Evolutionary conservation across 2,888 invertebrate genomes (phyloP).

Genomic region (Hipparchia sbordonii): DNA sequence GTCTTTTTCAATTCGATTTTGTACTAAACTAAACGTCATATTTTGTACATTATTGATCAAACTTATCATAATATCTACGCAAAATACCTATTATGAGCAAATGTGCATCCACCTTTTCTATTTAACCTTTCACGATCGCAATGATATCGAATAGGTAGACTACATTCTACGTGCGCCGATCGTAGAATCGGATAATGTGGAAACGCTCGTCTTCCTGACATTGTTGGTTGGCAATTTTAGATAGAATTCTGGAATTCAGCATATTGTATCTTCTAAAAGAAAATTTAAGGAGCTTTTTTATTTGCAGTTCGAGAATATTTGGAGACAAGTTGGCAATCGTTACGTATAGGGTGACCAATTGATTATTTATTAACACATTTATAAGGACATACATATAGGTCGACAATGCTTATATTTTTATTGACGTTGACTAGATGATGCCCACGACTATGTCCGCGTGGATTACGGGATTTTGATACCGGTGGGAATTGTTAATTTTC

Average conservation of each 20-base stretch:
- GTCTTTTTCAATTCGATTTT: no score
- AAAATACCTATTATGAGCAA: background rate
- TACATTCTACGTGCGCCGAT: background rate
- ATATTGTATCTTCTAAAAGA: slow-evolving; percentile 18
- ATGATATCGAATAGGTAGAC: background rate
- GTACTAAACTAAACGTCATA: no score
- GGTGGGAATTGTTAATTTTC: no score
- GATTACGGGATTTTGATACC: no score
- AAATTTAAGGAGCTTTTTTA: slow-evolving; percentile 10
- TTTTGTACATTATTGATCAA: no score
- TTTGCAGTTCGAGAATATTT: slow-evolving; percentile 20
- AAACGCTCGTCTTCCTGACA: background rate
- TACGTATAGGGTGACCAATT: background rate
- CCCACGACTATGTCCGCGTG: background rate
- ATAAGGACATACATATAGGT: background rate
- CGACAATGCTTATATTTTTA: background rate
- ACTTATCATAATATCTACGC: no score
- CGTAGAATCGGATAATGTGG: background rate
- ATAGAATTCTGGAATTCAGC: slow-evolving; percentile 18
- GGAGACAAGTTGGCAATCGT: slow-evolving; percentile 31
- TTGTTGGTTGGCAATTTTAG: slow-evolving; percentile 17
- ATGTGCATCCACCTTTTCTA: background rate
- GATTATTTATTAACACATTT: background rate
- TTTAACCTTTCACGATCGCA: background rate
- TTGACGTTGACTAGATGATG: background rate